Percentiles rank a stretch among this genome's conserved stretches.
These are phyloP conservation scores for Orestias chungarensis DNA, from an alignment of 2,797 vertebrate genomes.

Conservation along the genomic window DNA sequence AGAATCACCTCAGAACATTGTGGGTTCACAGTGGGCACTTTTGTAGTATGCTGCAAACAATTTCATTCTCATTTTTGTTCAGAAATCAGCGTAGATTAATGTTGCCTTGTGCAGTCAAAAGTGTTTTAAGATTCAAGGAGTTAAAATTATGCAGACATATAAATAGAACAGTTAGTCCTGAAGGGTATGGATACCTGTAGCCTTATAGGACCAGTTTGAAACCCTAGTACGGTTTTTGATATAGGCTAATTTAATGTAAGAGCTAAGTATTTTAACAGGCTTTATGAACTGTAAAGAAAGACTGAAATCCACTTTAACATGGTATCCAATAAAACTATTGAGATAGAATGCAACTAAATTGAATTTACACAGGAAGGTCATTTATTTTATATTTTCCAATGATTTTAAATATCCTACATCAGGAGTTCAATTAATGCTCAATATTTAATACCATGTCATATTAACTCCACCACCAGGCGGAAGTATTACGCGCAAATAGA, in stretches of 20 bases:
- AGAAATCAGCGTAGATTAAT: background rate
- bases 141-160: background rate
- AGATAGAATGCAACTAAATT: background rate
- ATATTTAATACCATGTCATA: conserved; percentile 17
- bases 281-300: background rate
- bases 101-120: background rate
- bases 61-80: background rate
- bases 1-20: no score
- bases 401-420: background rate
- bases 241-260: background rate
- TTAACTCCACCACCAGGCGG: conserved; percentile 59
- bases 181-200: background rate
- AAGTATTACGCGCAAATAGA: conserved; percentile 40
- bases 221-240: background rate
- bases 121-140: no score
- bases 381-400: background rate
- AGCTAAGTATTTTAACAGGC: background rate
- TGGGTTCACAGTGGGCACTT: background rate
- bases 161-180: background rate
- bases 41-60: background rate
- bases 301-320: background rate
- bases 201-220: background rate
- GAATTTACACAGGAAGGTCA: background rate
- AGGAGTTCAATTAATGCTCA: background rate
- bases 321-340: background rate